Percentiles rank a stretch among this genome's conserved stretches.
phyloP scores from a whole-genome alignment of 1,140 invertebrate genomes.

The Aricia agestis region DNA sequence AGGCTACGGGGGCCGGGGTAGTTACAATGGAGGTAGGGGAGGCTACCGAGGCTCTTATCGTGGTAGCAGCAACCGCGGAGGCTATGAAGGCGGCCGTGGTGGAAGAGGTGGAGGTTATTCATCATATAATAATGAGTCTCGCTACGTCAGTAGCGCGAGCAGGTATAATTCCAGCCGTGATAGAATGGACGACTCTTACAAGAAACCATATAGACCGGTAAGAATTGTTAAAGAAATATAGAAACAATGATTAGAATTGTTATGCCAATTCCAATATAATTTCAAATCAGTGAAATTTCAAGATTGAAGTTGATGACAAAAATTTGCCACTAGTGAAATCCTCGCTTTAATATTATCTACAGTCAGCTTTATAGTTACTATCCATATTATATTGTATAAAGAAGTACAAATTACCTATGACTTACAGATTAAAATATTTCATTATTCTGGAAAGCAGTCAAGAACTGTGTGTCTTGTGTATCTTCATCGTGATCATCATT shows the following conservation, averaged over 20 bases:
- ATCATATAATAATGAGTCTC: slow-evolving; percentile 57
- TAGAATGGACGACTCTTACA: slow-evolving; percentile 69
- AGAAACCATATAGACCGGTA: slow-evolving; percentile 72
- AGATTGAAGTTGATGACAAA: too few species aligned
- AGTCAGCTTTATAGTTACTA: too few species aligned
- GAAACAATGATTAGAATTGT: background rate
- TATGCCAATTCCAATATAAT: background rate
- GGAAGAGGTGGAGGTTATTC: slow-evolving; percentile 56
- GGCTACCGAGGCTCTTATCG: slow-evolving; percentile 62
- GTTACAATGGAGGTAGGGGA: slow-evolving; percentile 55
- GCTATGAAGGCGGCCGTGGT: slow-evolving; percentile 57
- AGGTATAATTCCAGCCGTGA: slow-evolving; percentile 63
- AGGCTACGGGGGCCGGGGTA: slow-evolving; percentile 57
- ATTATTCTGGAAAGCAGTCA: too few species aligned
- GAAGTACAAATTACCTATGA: too few species aligned
- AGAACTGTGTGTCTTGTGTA: background rate
- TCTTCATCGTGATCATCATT: background rate
- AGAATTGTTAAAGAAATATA: slow-evolving; percentile 32
- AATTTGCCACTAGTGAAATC: too few species aligned
- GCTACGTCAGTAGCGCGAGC: slow-evolving; percentile 55
- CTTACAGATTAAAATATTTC: too few species aligned
- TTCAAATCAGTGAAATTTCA: too few species aligned
- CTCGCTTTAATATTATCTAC: too few species aligned
- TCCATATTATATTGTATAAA: too few species aligned
- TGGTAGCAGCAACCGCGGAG: slow-evolving; percentile 54